Conservation (phyloP, 2,797 vertebrate genomes). For the Thripadectes ignobilis region DNA sequence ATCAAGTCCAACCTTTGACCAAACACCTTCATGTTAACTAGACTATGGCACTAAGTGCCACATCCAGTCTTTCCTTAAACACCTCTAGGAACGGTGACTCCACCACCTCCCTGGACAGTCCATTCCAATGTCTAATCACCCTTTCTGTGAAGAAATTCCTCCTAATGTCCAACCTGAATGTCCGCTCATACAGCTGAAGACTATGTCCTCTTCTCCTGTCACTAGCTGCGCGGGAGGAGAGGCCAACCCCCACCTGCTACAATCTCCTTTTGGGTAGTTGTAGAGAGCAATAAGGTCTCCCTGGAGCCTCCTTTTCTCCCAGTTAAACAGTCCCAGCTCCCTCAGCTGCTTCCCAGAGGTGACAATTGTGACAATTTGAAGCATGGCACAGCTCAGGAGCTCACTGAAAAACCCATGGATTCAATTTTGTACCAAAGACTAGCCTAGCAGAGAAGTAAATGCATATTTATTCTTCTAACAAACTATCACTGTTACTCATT, state of each 20-base stretch:
- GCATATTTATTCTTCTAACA: neutral
- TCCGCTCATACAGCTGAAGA: neutral
- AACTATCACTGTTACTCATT: neutral
- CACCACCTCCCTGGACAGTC: neutral
- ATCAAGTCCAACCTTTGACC: neutral
- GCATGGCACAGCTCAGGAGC: neutral
- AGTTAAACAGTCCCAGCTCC: neutral
- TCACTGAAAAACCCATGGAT: neutral
- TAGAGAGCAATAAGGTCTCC: neutral
- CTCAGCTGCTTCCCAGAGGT: neutral
- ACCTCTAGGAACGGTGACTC: neutral
- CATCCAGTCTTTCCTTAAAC: neutral
- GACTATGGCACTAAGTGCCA: neutral
- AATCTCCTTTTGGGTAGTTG: neutral
- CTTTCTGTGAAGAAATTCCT: neutral
- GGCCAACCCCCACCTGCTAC: neutral
- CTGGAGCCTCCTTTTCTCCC: neutral
- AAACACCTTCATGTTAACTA: neutral
- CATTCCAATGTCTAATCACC: neutral
- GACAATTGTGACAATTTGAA: neutral
- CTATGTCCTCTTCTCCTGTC: neutral
- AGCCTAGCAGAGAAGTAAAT: neutral
- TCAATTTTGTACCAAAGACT: neutral
- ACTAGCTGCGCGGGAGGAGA: neutral
- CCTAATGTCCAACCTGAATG: neutral